Percentiles rank a stretch among this genome's conserved stretches.
Conservation (phyloP, 2,113 vertebrate species). For the Zeus faber region DNA sequence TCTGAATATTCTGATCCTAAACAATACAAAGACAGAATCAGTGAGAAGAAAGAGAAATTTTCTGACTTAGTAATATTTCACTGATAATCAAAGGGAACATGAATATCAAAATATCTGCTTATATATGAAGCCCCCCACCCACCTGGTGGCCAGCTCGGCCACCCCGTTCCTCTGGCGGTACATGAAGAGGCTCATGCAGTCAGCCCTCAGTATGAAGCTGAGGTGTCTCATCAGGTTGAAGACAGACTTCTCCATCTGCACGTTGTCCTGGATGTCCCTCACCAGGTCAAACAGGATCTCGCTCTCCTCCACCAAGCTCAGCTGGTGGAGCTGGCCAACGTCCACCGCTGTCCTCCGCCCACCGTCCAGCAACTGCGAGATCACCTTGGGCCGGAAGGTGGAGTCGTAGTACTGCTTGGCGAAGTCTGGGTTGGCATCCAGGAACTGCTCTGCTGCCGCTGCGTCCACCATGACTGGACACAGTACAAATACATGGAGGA, state of each 20-base stretch:
- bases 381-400: constrained; percentile 74
- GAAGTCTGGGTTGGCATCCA: constrained; percentile 82
- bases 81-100: neutral
- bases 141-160: constrained; percentile 82
- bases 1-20: too few species aligned
- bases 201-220: constrained; percentile 79
- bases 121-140: neutral
- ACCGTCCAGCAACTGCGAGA: constrained; percentile 75
- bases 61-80: too few species aligned
- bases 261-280: constrained; percentile 83
- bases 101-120: neutral
- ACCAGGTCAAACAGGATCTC: constrained; percentile 86
- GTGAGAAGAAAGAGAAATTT: too few species aligned
- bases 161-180: constrained; percentile 83
- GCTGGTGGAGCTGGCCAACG: constrained; percentile 60
- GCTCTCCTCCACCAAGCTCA: constrained; percentile 81
- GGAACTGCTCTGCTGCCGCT: constrained; percentile 81
- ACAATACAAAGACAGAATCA: too few species aligned
- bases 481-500: neutral
- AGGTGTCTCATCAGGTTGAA: constrained; percentile 85
- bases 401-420: constrained; percentile 82
- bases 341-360: constrained; percentile 66
- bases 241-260: constrained; percentile 79
- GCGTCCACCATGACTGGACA: constrained; percentile 66
- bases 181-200: constrained; percentile 88